Evolutionary conservation across 2,113 vertebrate species (phyloP).

Genomic region (Pholis gunnellus): DNA sequence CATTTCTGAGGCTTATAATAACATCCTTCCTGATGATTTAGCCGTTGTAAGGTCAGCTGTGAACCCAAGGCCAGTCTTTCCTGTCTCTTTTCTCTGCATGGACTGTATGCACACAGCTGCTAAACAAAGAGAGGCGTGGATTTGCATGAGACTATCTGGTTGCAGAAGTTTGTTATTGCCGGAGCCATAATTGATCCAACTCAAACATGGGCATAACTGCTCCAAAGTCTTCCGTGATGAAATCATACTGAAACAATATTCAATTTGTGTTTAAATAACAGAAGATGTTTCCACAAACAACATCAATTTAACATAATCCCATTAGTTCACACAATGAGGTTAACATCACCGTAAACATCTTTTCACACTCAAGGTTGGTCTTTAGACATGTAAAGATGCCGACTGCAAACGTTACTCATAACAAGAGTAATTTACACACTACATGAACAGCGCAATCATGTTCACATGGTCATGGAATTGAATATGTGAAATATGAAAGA

Average conservation of each 20-base stretch:
- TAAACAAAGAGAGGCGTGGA: neutral
- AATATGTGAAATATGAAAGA: neutral
- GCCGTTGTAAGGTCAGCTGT: conserved; percentile 1
- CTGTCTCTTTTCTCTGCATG: neutral
- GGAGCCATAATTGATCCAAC: neutral
- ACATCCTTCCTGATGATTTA: conserved; percentile 20
- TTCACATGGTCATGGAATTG: neutral
- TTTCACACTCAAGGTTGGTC: neutral
- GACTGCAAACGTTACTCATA: neutral
- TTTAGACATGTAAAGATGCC: neutral
- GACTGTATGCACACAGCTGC: neutral
- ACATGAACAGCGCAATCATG: neutral
- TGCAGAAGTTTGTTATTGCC: neutral
- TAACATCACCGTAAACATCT: neutral
- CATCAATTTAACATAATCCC: neutral
- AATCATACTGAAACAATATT: neutral
- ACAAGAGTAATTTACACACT: neutral
- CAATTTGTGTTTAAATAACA: neutral
- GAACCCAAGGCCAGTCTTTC: conserved; percentile 4
- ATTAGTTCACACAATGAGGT: neutral
- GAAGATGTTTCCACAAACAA: neutral
- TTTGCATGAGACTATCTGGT: too few species aligned
- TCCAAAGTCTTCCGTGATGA: neutral
- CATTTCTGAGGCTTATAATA: conserved; percentile 15
- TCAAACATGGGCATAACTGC: neutral